Percentiles rank a stretch among this genome's conserved stretches.
Evolutionary conservation across 2,888 invertebrate species (phyloP).

Genomic region (Dione vanillae): DNA sequence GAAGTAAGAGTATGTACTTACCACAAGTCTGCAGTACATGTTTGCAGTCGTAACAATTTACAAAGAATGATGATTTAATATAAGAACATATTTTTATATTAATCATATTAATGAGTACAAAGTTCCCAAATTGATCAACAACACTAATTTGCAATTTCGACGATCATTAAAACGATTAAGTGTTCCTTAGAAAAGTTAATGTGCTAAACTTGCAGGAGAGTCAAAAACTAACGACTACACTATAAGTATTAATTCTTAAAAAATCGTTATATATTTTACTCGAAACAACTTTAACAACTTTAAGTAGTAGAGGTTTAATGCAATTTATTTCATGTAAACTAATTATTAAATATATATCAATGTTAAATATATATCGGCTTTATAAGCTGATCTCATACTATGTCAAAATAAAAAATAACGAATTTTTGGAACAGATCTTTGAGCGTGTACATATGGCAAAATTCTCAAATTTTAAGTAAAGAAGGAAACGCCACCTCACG

Average conservation of each 20-base stretch:
- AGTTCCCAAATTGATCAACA: conserved; percentile 8
- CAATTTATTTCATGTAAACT: no score
- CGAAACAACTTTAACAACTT: no score
- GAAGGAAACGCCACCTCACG: no score
- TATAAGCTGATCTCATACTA: no score
- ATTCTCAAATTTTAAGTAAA: no score
- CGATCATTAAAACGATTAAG: conserved; percentile 15
- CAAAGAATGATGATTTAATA: neutral
- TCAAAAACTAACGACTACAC: neutral
- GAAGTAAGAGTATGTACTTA: conserved; percentile 17
- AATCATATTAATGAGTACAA: conserved; percentile 8
- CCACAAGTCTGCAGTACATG: conserved; percentile 18
- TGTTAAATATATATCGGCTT: no score
- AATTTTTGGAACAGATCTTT: no score
- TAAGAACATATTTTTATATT: conserved; percentile 19
- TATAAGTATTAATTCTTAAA: neutral
- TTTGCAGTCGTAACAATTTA: conserved; percentile 1
- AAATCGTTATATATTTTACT: no score
- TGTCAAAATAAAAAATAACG: no score
- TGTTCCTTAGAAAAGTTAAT: conserved; percentile 11
- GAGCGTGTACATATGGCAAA: no score
- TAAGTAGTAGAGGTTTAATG: no score
- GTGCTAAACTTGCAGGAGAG: neutral
- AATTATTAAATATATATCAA: no score
- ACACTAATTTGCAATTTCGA: conserved; percentile 15